phyloP scores from a whole-genome alignment of 2,113 vertebrate species.

The Psilopsiagon aurifrons region DNA sequence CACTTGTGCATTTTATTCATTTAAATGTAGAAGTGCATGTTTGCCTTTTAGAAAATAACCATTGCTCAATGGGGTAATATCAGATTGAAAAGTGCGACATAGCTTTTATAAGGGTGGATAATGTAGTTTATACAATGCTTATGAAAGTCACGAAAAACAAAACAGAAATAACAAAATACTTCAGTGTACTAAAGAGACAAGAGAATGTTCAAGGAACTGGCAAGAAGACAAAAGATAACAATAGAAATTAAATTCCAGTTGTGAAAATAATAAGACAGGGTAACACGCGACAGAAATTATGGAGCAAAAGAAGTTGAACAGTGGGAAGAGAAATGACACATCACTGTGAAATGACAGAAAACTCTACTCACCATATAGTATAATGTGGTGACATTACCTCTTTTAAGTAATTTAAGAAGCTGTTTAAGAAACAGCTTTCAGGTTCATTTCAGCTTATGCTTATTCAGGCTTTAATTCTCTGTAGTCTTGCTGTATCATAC shows the following conservation, averaged over 20 bases:
- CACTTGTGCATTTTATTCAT: background rate
- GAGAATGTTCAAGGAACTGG: background rate
- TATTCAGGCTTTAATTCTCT: background rate
- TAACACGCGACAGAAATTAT: background rate
- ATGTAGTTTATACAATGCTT: background rate
- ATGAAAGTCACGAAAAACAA: background rate
- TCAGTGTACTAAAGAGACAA: background rate
- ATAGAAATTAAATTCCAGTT: background rate
- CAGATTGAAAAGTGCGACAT: background rate
- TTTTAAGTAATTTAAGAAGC: background rate
- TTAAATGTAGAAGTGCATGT: background rate
- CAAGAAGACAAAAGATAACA: conserved; percentile 20
- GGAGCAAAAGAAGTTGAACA: background rate
- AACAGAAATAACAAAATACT: background rate
- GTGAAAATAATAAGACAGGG: conserved; percentile 3
- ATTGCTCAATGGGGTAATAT: background rate
- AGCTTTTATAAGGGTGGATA: background rate
- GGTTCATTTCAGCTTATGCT: conserved; percentile 20
- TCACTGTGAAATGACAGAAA: background rate
- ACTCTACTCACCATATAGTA: background rate
- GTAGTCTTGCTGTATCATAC: conserved; percentile 17
- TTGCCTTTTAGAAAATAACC: background rate
- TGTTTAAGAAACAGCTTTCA: background rate
- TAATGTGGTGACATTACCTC: background rate
- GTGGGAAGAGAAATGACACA: background rate